These are phyloP conservation scores for Saccostrea glomerata DNA, from an alignment of 1,140 invertebrate genomes.

Conservation along the genomic window DNA sequence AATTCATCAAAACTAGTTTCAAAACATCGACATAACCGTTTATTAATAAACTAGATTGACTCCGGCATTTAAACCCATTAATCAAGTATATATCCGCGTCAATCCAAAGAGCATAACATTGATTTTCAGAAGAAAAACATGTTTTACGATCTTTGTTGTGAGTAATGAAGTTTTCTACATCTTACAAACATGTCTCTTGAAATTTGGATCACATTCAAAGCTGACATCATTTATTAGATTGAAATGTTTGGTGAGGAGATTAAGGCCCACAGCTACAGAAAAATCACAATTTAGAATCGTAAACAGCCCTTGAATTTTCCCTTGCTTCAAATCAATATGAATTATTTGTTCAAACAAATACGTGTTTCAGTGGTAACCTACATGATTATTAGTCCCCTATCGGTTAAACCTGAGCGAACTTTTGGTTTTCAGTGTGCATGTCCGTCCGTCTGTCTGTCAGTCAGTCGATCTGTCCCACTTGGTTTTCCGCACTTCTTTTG, in stretches of 20 bases:
- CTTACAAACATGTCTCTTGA: conserved; percentile 9
- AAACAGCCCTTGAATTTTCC: too few species aligned
- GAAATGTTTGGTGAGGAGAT: neutral
- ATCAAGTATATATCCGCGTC: neutral
- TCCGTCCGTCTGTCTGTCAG: too few species aligned
- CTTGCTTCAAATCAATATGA: too few species aligned
- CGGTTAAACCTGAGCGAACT: too few species aligned
- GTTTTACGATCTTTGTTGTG: neutral
- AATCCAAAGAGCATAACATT: neutral
- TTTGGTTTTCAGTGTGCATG: too few species aligned
- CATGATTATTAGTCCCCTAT: too few species aligned
- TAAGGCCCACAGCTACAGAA: neutral
- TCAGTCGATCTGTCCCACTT: too few species aligned
- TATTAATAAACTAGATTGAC: neutral
- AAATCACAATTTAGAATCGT: too few species aligned
- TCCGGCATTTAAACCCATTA: conserved; percentile 1
- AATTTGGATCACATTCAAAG: neutral
- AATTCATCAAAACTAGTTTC: neutral
- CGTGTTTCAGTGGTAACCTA: too few species aligned
- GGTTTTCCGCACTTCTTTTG: too few species aligned
- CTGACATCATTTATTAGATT: neutral
- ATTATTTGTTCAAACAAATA: too few species aligned
- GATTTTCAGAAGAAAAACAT: neutral
- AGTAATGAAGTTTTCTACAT: neutral
- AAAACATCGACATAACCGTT: neutral